phyloP scores from a whole-genome alignment of 1,140 invertebrate species.

The Sarcophaga bullata region DNA sequence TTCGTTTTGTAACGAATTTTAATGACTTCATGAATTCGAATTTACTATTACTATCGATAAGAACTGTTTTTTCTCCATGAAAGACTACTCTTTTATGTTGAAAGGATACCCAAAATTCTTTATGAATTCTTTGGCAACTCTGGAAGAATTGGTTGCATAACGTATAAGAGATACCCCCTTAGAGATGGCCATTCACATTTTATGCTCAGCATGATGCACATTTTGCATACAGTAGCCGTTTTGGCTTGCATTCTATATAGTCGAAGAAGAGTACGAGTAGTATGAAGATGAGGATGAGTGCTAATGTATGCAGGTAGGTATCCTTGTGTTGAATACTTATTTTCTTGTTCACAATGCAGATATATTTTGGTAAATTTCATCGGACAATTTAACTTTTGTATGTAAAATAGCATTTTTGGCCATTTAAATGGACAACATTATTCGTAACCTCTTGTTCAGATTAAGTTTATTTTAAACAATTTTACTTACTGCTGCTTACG shows the following conservation, averaged over 20 bases:
- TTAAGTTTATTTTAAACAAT: constrained; percentile 19
- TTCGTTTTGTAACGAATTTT: no score
- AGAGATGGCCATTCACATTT: no score
- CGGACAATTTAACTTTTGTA: constrained; percentile 36
- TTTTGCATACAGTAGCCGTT: background rate
- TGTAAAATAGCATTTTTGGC: constrained; percentile 24
- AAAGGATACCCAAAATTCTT: no score
- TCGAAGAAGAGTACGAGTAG: no score
- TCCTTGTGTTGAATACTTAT: background rate
- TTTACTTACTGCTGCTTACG: background rate
- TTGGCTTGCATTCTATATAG: background rate
- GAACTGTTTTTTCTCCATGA: no score
- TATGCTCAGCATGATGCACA: constrained; percentile 29
- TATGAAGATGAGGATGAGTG: background rate
- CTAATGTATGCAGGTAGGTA: background rate
- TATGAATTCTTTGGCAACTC: no score
- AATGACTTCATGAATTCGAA: no score
- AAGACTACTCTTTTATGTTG: no score
- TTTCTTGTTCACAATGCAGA: constrained; percentile 32
- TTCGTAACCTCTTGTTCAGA: constrained; percentile 9
- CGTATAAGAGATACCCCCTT: no score
- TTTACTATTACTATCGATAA: no score
- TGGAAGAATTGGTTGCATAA: no score
- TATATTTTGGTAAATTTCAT: constrained; percentile 33
- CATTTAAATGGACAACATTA: constrained; percentile 26